These are phyloP conservation scores for Callimorpha dominula DNA, from an alignment of 2,888 invertebrate genomes.

Conservation along the genomic window DNA sequence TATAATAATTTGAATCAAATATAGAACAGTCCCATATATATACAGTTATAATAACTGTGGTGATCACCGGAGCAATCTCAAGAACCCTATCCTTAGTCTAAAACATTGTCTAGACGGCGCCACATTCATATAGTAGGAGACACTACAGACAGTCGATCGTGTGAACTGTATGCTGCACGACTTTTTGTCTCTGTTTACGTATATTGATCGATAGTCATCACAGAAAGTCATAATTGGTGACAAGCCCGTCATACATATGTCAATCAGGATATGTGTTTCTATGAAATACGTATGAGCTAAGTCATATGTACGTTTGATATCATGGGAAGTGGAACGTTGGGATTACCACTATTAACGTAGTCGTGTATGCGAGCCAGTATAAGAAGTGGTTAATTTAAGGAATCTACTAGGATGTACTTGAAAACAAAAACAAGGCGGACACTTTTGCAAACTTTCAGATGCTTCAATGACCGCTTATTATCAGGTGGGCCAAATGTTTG, in stretches of 20 bases:
- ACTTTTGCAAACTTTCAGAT: no score
- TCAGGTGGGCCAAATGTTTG: no score
- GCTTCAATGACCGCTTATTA: no score
- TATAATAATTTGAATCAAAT: neutral
- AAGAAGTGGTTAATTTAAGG: neutral
- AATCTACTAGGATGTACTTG: neutral
- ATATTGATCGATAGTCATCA: constrained; percentile 4
- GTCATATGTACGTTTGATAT: neutral
- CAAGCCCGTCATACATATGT: neutral
- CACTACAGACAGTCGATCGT: neutral
- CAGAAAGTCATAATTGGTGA: neutral
- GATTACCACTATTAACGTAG: neutral
- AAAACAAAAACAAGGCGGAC: no score
- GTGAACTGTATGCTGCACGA: neutral
- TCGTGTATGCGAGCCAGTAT: neutral
- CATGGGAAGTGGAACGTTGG: neutral
- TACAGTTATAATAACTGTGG: neutral
- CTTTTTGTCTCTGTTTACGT: constrained; percentile 9
- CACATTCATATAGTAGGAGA: neutral
- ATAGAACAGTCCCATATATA: neutral
- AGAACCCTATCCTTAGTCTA: neutral
- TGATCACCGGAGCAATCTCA: neutral
- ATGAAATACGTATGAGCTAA: neutral
- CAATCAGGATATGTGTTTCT: neutral
- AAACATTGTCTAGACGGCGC: neutral